These are phyloP conservation scores for Hydropsyche tenuis DNA, from an alignment of 1,140 invertebrate genomes.

Conservation along the genomic window DNA sequence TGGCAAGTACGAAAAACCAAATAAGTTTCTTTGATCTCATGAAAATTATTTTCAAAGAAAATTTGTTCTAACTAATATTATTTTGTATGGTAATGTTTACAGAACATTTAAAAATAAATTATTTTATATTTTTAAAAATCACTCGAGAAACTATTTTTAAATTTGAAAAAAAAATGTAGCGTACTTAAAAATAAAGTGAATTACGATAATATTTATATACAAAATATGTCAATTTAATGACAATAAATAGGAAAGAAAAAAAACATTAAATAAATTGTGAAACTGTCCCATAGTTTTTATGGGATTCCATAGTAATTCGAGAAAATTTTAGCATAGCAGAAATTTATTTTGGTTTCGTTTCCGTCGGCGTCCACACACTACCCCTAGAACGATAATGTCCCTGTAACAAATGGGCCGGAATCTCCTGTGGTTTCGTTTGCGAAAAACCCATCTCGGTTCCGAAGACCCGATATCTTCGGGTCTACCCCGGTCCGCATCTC, in stretches of 20 bases:
- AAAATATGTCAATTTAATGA: not conserved
- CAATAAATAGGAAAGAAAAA: too few species aligned
- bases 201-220: too few species aligned
- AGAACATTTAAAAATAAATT: too few species aligned
- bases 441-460: slow-evolving; percentile 24
- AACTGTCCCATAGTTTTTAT: too few species aligned
- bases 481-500: not conserved
- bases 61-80: too few species aligned
- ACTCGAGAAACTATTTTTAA: too few species aligned
- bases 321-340: not conserved
- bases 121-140: too few species aligned
- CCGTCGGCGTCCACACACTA: slow-evolving; percentile 20
- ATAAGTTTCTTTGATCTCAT: not conserved
- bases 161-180: too few species aligned
- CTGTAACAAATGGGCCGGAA: slow-evolving; percentile 38
- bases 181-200: too few species aligned
- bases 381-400: slow-evolving; percentile 36
- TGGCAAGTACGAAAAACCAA: slow-evolving; percentile 31
- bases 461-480: slow-evolving; percentile 26
- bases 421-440: slow-evolving; percentile 34
- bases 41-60: too few species aligned
- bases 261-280: too few species aligned
- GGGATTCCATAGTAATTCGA: not conserved
- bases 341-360: slow-evolving; percentile 6
- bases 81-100: too few species aligned